Evolutionary conservation across 2,113 vertebrate species (phyloP).

Genomic region (Vombatus ursinus): DNA sequence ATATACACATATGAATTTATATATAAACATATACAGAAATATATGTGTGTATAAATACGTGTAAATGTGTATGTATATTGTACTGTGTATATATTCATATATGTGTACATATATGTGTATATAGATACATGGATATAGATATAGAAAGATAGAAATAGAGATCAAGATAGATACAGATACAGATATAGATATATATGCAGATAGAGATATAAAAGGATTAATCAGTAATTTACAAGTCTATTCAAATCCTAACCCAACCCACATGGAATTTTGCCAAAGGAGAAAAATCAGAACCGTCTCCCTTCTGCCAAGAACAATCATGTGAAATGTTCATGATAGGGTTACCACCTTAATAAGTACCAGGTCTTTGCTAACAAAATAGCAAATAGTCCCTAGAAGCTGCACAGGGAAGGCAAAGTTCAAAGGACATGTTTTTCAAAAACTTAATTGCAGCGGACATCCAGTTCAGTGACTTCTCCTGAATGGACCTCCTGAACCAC

Average conservation of each 20-base stretch:
- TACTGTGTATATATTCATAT: background rate
- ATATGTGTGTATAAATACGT: too few species aligned
- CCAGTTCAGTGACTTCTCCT: constrained; percentile 63
- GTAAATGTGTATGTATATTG: background rate
- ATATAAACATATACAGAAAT: too few species aligned
- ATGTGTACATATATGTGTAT: too few species aligned
- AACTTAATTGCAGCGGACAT: constrained; percentile 64
- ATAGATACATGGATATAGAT: too few species aligned
- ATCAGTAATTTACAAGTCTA: constrained; percentile 55
- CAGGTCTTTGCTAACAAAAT: constrained; percentile 67
- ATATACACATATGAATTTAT: too few species aligned
- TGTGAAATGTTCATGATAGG: constrained; percentile 77
- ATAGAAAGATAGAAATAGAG: too few species aligned
- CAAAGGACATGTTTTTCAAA: constrained; percentile 70
- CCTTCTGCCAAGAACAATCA: constrained; percentile 77
- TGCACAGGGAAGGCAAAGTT: constrained; percentile 71
- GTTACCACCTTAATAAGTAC: constrained; percentile 79
- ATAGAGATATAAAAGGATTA: constrained; percentile 36
- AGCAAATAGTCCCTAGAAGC: constrained; percentile 67
- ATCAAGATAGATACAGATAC: background rate
- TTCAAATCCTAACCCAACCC: constrained; percentile 67
- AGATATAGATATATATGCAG: background rate
- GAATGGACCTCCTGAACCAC: constrained; percentile 60
- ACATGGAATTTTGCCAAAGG: constrained; percentile 75
- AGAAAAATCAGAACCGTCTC: constrained; percentile 66